Evolutionary conservation across 2,797 vertebrate species (phyloP), one percentile per base, ranked within the genome.

Genomic region (Clarias pachynema): DNA sequence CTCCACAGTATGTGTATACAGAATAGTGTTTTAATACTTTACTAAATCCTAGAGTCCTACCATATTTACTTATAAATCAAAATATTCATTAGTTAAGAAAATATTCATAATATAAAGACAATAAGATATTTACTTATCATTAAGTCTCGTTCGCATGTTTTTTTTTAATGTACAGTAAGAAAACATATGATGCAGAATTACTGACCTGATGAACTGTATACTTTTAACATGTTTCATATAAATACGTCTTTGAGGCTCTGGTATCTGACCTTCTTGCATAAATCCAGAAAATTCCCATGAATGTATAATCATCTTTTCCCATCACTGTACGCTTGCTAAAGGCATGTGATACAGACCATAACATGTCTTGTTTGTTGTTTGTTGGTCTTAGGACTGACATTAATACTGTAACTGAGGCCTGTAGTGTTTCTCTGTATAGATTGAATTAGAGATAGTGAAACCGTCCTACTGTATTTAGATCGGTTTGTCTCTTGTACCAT

Each of bases 401-500:
- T 56, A 69, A 9, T n/a, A n/a, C 16, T 60, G 12, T n/a, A 29
- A 53, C 83, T 16, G 66, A 60, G 53, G 63, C 83, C 83, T 69
- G 74, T 24, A 40, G 65, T 44, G 2, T 59, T 31, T 59, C 53
- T 84, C 53, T 29, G 18, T 44, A 5, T 60, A 44, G 22, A 56
- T 12, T 40, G 53, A 16, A 59, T 57, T n/a, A 65, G 29, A 24
- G 74, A 68, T 59, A 18, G 62, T 68, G 40, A 68, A 40, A 78
- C 59, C 18, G 26, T 29, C 22, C n/a, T 20, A 2, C 73, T 40
- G 26, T 60, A 3, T 60, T 62, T 65, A 73, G 31, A 82, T 73
- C 56, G 56, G 44, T 93, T 53, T 92, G 92, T 90, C 74, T 91
- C 91, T 91, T 90, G 91, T 18, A 70, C 5, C 14, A 34, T 92